phyloP scores from a whole-genome alignment of 2,113 vertebrate species.

The Dasypus novemcinctus region DNA sequence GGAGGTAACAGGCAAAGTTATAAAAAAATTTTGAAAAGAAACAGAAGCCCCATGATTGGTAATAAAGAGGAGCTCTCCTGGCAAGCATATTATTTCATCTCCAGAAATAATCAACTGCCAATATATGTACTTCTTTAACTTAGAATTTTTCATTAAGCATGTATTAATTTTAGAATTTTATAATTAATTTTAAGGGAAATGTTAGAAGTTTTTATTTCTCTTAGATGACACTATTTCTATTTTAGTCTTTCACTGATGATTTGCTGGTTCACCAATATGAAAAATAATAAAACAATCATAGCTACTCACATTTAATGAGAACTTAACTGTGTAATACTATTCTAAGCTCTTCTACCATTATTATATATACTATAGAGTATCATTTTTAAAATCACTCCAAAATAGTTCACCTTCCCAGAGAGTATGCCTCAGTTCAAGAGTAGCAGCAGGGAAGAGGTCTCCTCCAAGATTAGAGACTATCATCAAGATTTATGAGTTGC shows the following conservation, averaged over 20 bases:
- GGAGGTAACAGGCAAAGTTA: background rate
- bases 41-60: background rate
- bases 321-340: background rate
- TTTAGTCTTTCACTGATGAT: background rate
- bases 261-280: background rate
- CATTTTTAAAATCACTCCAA: background rate
- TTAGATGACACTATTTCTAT: background rate
- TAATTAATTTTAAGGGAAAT: background rate
- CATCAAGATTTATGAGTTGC: slow-evolving; percentile 8
- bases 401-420: background rate
- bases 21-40: background rate
- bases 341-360: background rate
- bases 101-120: background rate
- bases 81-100: background rate
- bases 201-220: background rate
- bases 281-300: background rate
- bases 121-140: background rate
- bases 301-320: background rate
- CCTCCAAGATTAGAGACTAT: background rate
- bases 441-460: background rate
- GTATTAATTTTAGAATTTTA: background rate
- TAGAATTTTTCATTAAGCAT: background rate
- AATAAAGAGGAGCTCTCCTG: background rate
- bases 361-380: background rate
- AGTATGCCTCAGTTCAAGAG: background rate